Percentiles rank a stretch among this genome's conserved stretches.
Evolutionary conservation across 1,140 invertebrate species (phyloP).

Genomic region (Parapsyche elsis): DNA sequence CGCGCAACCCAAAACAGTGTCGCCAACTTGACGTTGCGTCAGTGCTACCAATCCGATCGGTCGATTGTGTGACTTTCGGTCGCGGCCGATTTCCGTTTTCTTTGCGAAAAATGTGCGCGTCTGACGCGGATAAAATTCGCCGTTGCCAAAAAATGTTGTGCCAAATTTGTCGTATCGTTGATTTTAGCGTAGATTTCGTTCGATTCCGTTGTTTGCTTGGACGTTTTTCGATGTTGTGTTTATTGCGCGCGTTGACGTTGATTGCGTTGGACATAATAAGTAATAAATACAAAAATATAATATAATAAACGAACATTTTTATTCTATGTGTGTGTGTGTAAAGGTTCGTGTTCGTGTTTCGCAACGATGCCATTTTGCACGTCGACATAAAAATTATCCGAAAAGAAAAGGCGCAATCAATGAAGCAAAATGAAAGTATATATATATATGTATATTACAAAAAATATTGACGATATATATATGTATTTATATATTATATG

Average conservation of each 20-base stretch:
- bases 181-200: not conserved
- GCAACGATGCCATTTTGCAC: slow-evolving; percentile 1
- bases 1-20: too few species aligned
- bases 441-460: not conserved
- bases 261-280: not conserved
- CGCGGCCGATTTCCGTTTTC: too few species aligned
- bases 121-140: not conserved
- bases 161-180: not conserved
- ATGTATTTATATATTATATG: not conserved
- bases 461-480: slow-evolving; percentile 1
- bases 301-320: slow-evolving; percentile 14
- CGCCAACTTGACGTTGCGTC: too few species aligned
- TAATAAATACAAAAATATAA: not conserved
- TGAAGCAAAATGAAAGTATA: not conserved
- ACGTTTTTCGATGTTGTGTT: not conserved
- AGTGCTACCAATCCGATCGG: too few species aligned
- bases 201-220: not conserved
- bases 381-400: slow-evolving; percentile 19
- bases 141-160: slow-evolving; percentile 7
- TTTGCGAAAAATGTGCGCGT: not conserved
- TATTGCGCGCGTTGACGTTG: not conserved
- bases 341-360: not conserved
- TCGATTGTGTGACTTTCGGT: too few species aligned
- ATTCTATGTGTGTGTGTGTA: not conserved
- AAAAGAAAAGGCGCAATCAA: slow-evolving; percentile 12